These are phyloP conservation scores for Mesorhabditis spiculigera DNA, from an alignment of 2,888 invertebrate species.

Conservation along the genomic window DNA sequence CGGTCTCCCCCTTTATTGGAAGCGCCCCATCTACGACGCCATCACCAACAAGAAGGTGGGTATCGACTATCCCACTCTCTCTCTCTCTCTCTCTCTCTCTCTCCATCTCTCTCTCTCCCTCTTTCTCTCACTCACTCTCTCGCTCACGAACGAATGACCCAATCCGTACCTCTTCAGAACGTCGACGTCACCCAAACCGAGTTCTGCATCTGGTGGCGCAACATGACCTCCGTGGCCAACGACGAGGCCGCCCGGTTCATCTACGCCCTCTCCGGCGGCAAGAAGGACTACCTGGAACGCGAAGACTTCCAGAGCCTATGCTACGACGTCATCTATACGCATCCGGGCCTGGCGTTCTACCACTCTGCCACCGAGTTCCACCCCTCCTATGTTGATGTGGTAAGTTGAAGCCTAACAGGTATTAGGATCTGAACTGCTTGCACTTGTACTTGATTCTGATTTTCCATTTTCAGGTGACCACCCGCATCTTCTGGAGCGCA, in stretches of 20 bases:
- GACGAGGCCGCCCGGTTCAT: slow-evolving; percentile 54
- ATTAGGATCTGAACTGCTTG: not conserved
- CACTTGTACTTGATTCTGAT: not conserved
- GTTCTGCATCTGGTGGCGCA: slow-evolving; percentile 44
- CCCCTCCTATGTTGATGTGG: slow-evolving; percentile 95
- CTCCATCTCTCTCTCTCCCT: too few relatives aligned
- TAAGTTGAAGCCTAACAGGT: slow-evolving; percentile 58
- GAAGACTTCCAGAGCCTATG: slow-evolving; percentile 82
- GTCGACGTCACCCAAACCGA: slow-evolving; percentile 28
- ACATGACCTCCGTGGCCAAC: slow-evolving; percentile 49
- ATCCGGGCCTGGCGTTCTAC: slow-evolving; percentile 81
- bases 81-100: too few relatives aligned
- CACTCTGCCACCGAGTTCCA: slow-evolving; percentile 98
- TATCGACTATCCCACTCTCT: too few relatives aligned
- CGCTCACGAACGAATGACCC: too few relatives aligned
- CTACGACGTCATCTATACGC: slow-evolving; percentile 86
- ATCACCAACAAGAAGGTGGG: slow-evolving; percentile 40
- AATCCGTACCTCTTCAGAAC: slow-evolving; percentile 21
- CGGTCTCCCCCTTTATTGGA: slow-evolving; percentile 92
- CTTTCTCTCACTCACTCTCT: too few relatives aligned
- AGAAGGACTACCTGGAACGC: slow-evolving; percentile 65
- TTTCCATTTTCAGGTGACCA: slow-evolving; percentile 75
- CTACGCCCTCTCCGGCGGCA: slow-evolving; percentile 63
- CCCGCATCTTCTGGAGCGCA: slow-evolving; percentile 92
- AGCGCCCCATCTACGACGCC: slow-evolving; percentile 80